Percentiles rank a stretch among this genome's conserved stretches.
phyloP scores from a whole-genome alignment of 2,888 invertebrate genomes.

The Eumerus sabulonum region DNA sequence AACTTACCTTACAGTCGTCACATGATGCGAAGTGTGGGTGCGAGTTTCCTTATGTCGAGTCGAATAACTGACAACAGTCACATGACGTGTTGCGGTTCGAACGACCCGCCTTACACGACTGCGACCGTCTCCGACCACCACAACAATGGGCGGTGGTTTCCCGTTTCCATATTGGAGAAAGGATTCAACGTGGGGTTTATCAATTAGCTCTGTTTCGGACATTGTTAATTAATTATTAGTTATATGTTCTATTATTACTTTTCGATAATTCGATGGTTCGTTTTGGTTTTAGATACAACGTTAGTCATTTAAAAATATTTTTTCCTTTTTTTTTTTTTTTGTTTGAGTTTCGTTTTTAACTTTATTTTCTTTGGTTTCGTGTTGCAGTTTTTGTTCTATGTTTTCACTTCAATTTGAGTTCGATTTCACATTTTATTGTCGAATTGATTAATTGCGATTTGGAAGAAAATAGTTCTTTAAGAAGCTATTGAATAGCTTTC shows the following conservation, averaged over 20 bases:
- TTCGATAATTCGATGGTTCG: conserved; percentile 49
- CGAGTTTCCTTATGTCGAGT: conserved; percentile 79
- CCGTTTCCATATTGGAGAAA: conserved; percentile 77
- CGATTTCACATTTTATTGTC: conserved; percentile 61
- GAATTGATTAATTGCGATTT: conserved; percentile 25
- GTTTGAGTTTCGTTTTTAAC: conserved; percentile 13
- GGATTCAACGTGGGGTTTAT: conserved; percentile 73
- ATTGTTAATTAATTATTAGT: conserved; percentile 70
- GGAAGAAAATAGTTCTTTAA: conserved; percentile 27
- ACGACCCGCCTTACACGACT: conserved; percentile 79
- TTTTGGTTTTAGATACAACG: conserved; percentile 34
- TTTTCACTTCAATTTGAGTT: conserved; percentile 25
- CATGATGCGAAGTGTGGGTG: conserved; percentile 79
- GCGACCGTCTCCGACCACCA: conserved; percentile 78
- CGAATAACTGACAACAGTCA: conserved; percentile 79
- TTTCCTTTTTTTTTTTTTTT: conserved; percentile 26
- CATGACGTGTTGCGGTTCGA: conserved; percentile 78
- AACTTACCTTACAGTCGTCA: conserved; percentile 79
- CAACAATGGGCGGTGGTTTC: conserved; percentile 78
- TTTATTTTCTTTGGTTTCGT: conserved; percentile 63
- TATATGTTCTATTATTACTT: conserved; percentile 24
- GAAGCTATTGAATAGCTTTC: conserved; percentile 60
- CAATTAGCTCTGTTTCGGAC: conserved; percentile 74
- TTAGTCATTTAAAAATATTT: conserved; percentile 47
- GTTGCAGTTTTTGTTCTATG: conserved; percentile 37